These are phyloP conservation scores for Cyprinodon diabolis DNA, from an alignment of 2,797 vertebrate species.

Conservation along the genomic window DNA sequence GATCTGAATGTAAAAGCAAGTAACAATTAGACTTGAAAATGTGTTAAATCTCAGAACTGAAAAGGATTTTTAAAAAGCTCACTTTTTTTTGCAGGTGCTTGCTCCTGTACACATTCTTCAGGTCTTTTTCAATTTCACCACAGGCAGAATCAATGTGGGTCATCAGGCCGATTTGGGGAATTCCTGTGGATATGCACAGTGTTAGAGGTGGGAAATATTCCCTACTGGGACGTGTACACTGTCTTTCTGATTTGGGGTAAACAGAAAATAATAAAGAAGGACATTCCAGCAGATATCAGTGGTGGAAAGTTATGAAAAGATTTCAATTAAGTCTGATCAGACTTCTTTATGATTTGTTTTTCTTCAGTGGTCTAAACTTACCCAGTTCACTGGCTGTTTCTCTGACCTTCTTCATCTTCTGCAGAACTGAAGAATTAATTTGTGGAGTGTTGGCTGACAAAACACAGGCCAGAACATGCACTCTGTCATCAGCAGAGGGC, in stretches of 20 bases:
- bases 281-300: no score
- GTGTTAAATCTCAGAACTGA: not conserved
- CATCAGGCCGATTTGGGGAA: slow-evolving; percentile 25
- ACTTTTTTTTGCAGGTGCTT: slow-evolving; percentile 23
- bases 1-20: not conserved
- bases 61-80: not conserved
- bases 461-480: slow-evolving; percentile 26
- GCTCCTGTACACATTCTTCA: slow-evolving; percentile 35
- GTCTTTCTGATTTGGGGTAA: no score
- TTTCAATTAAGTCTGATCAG: not conserved
- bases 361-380: not conserved
- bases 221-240: no score
- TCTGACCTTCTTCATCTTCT: slow-evolving; percentile 10
- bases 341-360: not conserved
- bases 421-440: not conserved
- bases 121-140: slow-evolving; percentile 13
- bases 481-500: slow-evolving; percentile 1
- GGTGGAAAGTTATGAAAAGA: no score
- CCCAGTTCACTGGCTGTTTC: slow-evolving; percentile 11
- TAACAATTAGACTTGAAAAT: not conserved
- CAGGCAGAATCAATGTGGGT: slow-evolving; percentile 29
- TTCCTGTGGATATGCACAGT: slow-evolving; percentile 9
- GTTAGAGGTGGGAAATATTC: no score
- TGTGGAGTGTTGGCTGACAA: slow-evolving; percentile 9
- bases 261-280: no score